Evolutionary conservation across 2,797 vertebrate genomes (phyloP).

Genomic region (Lepus townsendii): DNA sequence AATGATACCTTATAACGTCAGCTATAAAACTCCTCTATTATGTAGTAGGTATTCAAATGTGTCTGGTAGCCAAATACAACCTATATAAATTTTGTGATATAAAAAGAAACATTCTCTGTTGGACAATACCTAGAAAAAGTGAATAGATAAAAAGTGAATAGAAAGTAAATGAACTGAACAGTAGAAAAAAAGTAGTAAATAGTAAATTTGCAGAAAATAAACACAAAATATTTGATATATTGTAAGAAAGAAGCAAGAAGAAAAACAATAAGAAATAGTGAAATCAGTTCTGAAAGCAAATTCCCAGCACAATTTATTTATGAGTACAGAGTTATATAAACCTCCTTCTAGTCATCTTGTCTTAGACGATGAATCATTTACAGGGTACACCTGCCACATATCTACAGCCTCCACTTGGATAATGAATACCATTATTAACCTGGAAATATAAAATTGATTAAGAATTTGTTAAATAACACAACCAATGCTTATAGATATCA

Average conservation of each 20-base stretch:
- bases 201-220: constrained; percentile 27
- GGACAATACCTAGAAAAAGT: not conserved
- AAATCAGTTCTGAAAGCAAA: constrained; percentile 37
- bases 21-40: not conserved
- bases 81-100: constrained; percentile 2
- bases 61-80: not conserved
- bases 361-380: not conserved
- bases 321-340: not conserved
- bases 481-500: not conserved
- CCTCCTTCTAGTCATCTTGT: not conserved
- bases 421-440: not conserved
- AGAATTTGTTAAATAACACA: not conserved
- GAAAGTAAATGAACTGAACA: not conserved
- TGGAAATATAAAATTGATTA: not conserved
- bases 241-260: not conserved
- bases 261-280: not conserved
- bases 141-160: not conserved
- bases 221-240: constrained; percentile 10
- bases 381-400: not conserved
- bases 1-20: not conserved
- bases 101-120: constrained; percentile 14
- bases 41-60: not conserved
- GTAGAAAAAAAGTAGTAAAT: constrained; percentile 1
- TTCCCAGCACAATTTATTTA: not conserved
- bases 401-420: not conserved